Conservation (phyloP, 2,113 vertebrate genomes). For the Ptychochromis oligacanthus region DNA sequence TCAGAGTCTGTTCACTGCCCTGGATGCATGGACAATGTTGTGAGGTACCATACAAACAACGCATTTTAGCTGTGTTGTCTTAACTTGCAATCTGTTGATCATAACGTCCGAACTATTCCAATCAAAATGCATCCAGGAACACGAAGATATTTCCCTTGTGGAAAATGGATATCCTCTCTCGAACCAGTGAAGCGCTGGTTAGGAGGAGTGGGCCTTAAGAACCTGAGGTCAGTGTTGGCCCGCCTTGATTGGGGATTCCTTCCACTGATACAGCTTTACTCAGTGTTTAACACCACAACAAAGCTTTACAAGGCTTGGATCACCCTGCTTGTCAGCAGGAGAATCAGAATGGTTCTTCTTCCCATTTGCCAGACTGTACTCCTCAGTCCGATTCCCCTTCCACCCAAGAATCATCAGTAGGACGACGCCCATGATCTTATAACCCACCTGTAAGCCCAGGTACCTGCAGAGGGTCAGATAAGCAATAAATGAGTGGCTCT, state of each 20-base stretch:
- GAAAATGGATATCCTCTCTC: not conserved
- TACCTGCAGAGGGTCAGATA: conserved; percentile 80
- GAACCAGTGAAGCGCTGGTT: not conserved
- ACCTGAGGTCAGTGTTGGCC: conserved; percentile 24
- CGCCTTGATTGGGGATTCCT: not conserved
- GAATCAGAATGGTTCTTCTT: conserved; percentile 67
- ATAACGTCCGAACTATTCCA: not conserved
- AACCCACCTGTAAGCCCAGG: conserved; percentile 90
- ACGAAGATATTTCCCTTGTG: not conserved
- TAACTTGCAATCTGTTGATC: not conserved
- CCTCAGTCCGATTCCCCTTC: conserved; percentile 87
- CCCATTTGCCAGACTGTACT: conserved; percentile 90
- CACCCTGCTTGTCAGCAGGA: not conserved
- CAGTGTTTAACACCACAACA: conserved; percentile 10
- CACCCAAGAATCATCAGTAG: conserved; percentile 86
- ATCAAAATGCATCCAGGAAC: conserved; percentile 9
- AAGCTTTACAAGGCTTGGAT: conserved; percentile 12
- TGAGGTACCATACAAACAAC: conserved; percentile 42
- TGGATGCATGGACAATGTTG: conserved; percentile 2
- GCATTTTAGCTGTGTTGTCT: not conserved
- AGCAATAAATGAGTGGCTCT: not conserved
- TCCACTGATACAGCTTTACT: conserved; percentile 7
- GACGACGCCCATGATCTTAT: conserved; percentile 85
- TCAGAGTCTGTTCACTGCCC: not conserved
- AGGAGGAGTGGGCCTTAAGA: not conserved